A percentile compares a stretch with the other conserved stretches of the same genome.
These are phyloP conservation scores for Melipona bicolor DNA, from an alignment of 2,888 invertebrate species.

Conservation along the genomic window DNA sequence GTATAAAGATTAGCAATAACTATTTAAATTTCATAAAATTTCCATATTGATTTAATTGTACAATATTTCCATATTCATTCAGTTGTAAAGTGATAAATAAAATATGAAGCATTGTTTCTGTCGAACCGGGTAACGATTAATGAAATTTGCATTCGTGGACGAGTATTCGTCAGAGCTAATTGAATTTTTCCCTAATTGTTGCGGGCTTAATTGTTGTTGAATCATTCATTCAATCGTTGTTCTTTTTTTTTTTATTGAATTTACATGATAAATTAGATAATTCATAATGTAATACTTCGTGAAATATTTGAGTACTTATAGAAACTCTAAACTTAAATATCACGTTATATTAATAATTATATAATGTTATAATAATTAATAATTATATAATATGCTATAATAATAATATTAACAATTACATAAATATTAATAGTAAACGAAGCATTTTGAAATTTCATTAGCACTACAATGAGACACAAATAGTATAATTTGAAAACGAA, in stretches of 20 bases:
- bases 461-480: no score
- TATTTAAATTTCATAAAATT: background rate
- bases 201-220: background rate
- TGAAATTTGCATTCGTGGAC: background rate
- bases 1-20: no score
- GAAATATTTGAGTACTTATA: background rate
- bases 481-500: no score
- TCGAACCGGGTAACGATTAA: background rate
- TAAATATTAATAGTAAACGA: no score
- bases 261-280: background rate
- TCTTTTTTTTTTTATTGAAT: background rate
- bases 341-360: no score
- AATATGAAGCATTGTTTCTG: background rate
- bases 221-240: background rate
- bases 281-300: background rate
- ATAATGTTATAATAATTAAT: no score
- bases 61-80: background rate
- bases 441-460: no score
- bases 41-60: background rate
- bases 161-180: background rate
- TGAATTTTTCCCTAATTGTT: background rate
- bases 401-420: no score
- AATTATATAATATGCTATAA: no score
- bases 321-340: no score
- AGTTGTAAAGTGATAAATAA: background rate